These are phyloP conservation scores for Gryllus longicercus DNA, from an alignment of 2,888 invertebrate genomes.

Conservation along the genomic window DNA sequence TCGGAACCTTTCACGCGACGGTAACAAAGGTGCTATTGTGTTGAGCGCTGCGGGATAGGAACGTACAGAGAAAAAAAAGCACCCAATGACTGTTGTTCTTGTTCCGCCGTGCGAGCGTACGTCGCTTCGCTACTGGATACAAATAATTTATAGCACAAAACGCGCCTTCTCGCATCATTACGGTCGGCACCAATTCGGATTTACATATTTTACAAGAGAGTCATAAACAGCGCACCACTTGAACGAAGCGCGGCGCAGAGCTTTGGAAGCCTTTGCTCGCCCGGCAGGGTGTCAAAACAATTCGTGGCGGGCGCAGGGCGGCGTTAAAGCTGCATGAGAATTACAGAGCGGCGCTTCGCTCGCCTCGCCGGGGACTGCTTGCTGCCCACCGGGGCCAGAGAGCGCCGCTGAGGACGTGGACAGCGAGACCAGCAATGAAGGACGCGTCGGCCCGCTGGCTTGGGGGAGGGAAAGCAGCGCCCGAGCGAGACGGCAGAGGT, in stretches of 20 bases:
- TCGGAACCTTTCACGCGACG: background rate
- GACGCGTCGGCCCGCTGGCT: too few species aligned
- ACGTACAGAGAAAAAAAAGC: background rate
- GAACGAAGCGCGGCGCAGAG: background rate
- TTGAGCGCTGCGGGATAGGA: background rate
- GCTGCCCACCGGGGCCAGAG: too few species aligned
- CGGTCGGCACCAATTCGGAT: background rate
- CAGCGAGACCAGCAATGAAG: too few species aligned
- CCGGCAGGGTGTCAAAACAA: background rate
- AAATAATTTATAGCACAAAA: background rate
- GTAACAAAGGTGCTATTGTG: background rate
- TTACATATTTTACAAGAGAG: slow-evolving; percentile 6
- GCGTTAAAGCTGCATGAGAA: background rate
- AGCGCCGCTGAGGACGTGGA: too few species aligned
- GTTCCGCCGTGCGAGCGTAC: background rate
- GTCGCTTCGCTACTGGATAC: background rate
- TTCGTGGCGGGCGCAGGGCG: background rate
- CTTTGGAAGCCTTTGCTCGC: background rate
- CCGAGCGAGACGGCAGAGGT: too few species aligned
- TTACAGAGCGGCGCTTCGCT: background rate
- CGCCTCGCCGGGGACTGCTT: too few species aligned
- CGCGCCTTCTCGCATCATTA: background rate
- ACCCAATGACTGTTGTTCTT: background rate
- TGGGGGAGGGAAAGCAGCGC: too few species aligned
- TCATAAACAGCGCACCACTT: background rate